Conservation (phyloP, 1,140 invertebrate species). For the Anagrus nilaparvatae region DNA sequence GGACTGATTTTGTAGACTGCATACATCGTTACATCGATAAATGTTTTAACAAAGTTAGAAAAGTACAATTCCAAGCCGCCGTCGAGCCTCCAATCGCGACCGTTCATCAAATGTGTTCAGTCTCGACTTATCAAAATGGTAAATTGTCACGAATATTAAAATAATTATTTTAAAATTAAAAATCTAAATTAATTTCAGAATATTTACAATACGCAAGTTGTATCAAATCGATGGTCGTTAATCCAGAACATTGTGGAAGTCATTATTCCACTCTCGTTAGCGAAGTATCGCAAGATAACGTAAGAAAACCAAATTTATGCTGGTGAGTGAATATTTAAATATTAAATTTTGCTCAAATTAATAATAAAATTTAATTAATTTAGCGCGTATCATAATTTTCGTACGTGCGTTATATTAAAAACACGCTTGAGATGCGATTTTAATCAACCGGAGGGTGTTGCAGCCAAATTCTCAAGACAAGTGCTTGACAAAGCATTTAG, state of each 20-base stretch:
- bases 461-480: slow-evolving; percentile 43
- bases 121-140: slow-evolving; percentile 47
- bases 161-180: too few relatives aligned
- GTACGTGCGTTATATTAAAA: slow-evolving; percentile 46
- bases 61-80: slow-evolving; percentile 47
- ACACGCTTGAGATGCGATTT: slow-evolving; percentile 43
- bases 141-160: too few relatives aligned
- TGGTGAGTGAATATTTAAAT: slow-evolving; percentile 37
- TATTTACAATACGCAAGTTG: slow-evolving; percentile 50
- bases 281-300: slow-evolving; percentile 46
- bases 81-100: slow-evolving; percentile 48
- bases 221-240: slow-evolving; percentile 48
- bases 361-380: too few relatives aligned
- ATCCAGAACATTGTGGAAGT: slow-evolving; percentile 44
- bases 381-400: slow-evolving; percentile 49
- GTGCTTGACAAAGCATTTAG: slow-evolving; percentile 49
- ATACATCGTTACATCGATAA: slow-evolving; percentile 46
- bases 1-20: slow-evolving; percentile 49
- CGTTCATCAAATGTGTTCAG: slow-evolving; percentile 49
- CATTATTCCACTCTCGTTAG: slow-evolving; percentile 47
- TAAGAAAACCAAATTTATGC: slow-evolving; percentile 46
- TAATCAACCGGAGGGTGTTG: slow-evolving; percentile 38
- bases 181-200: too few relatives aligned
- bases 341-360: background rate
- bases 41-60: slow-evolving; percentile 45